Evolutionary conservation across 1,140 invertebrate genomes (phyloP), one percentile per base, ranked within the genome.

Genomic region (Nasonia giraulti): DNA sequence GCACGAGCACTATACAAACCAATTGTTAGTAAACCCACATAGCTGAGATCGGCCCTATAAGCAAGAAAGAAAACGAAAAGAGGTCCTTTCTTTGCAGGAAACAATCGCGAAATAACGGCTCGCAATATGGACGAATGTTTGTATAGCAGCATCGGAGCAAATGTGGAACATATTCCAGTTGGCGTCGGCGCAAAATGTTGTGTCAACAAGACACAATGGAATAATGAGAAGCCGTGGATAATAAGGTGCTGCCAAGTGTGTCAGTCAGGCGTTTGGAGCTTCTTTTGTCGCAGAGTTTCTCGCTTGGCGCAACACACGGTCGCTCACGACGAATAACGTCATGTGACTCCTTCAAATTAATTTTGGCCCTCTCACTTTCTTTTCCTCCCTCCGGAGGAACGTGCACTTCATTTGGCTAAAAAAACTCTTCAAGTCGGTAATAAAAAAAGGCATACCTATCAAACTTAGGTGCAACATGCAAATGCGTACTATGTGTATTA

Each of bases 181-280:
- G 77, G 69, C 66, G 33, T 71, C 50, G n/a, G 55, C 2, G 71
- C 55, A 71, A 82, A 85, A 77, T 71, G 66, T 78, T 85, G 62
- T 85, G 79, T 85, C 84, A 85, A 82, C 80, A 82, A 81, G 37
- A 27, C 44, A 80, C 79, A 85, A 82, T 27, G 74, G 80, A 85
- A 82, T 85, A 78, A 82, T 82, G 75, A 82, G 75, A 44, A 82
- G 71, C 23, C 69, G 27, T 27, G 69, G 50, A 81, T 85, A 85
- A 85, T 85, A 77, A 85, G 55, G 33, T 47, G 47, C 44, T 81
- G 78, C n/a, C 55, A 80, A 80, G 83, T 78, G 73, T 74, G 37
- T 33, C 47, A 73, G 71, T 80, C 33, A 33, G 77, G 27, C 17
- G 31, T 75, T 80, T 47, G 1, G 11, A 73, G 71, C 77, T 80